Evolutionary conservation across 2,797 vertebrate genomes (phyloP), one percentile per base, ranked within the genome.

Genomic region (Aphelocoma californica): DNA sequence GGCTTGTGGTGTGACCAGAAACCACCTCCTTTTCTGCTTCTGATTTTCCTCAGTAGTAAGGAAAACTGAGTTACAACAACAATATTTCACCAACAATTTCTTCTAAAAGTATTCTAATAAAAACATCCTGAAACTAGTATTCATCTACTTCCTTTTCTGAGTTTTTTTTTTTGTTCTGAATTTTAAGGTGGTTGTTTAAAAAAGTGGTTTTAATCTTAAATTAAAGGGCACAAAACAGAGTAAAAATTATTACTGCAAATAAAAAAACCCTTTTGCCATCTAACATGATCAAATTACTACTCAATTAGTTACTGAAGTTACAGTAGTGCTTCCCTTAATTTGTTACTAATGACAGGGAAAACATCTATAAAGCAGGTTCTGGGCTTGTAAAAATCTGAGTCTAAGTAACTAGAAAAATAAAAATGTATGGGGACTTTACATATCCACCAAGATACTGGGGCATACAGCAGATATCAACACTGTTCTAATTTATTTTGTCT

Each of bases 11-110:
- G 65, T 86, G 94, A 95, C 90, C 95, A 97, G 71, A 96, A 96
- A 95, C 94, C 94, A 94, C 90, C 95, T 94, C 77, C 50, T 96
- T 96, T 95, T 94, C 93, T 94, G 92, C 94, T 95, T 96, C 93
- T 95, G 74, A 95, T 96, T 97, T 95, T 96, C 88, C 90, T 96
- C 86, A 88, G 58, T 58, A 85, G 92, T 96, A 93, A 92, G 93
- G 81, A 96, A 96, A 96, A 95, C 90, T 94, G 88, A 94, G 71
- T 81, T 96, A 95, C 81, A 94, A 95, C 83, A 95, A 93, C 90
- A 96, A 88, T 95, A 95, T 94, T 96, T 96, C 93, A 95, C 64
- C 60, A 92, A 85, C 74, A 91, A 82, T 96, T 95, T 95, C 31
- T 90, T 82, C 78, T 90, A 87, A 94, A 96, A 95, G 61, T 95